Evolutionary conservation across 1,140 invertebrate species (phyloP).

Genomic region (Nylanderia fulva): DNA sequence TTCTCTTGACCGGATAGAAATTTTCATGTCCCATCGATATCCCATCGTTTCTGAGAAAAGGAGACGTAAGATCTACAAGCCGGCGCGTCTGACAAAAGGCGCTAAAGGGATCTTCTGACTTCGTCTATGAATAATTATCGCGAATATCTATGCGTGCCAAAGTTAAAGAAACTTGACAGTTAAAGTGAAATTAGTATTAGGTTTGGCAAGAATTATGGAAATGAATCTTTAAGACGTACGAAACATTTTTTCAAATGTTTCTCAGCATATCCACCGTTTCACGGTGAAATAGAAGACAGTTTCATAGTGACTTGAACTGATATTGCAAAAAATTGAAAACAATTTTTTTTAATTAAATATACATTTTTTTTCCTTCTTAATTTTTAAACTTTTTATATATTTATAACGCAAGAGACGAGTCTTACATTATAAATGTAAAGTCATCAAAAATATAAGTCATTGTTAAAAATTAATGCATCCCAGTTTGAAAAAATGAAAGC

Average conservation of each 20-base stretch:
- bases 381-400: not conserved
- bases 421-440: too few relatives aligned
- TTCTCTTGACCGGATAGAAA: constrained; percentile 58
- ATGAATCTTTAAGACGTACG: constrained; percentile 8
- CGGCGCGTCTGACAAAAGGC: constrained; percentile 52
- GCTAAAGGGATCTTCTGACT: constrained; percentile 39
- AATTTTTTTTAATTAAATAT: too few relatives aligned
- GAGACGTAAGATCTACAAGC: constrained; percentile 29
- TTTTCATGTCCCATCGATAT: constrained; percentile 45
- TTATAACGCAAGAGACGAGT: too few relatives aligned
- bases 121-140: constrained; percentile 51
- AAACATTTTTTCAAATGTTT: constrained; percentile 1
- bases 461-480: not conserved
- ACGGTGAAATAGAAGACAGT: not conserved
- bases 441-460: too few relatives aligned
- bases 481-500: not conserved
- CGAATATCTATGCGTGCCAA: constrained; percentile 27
- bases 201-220: constrained; percentile 38
- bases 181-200: constrained; percentile 44
- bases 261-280: not conserved
- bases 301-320: not conserved
- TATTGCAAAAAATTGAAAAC: too few relatives aligned
- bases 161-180: constrained; percentile 45
- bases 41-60: constrained; percentile 32
- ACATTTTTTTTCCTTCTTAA: not conserved